phyloP scores from a whole-genome alignment of 2,797 vertebrate genomes.

The Hemitrygon akajei region DNA sequence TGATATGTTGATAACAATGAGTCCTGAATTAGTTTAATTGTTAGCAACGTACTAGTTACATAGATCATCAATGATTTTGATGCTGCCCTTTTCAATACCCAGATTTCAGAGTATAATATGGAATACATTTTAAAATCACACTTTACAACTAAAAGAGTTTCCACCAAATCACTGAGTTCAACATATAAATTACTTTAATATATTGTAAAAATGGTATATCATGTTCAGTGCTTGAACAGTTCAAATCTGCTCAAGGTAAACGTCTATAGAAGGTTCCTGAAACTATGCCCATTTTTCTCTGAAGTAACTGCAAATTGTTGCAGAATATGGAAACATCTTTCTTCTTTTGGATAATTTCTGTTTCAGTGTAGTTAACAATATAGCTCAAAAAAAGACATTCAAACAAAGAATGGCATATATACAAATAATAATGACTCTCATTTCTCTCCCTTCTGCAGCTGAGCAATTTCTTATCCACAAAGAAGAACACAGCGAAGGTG shows the following conservation, averaged over 20 bases:
- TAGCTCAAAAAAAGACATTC: neutral
- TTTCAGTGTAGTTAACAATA: neutral
- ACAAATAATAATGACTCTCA: neutral
- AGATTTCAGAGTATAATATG: neutral
- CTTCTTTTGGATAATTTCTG: neutral
- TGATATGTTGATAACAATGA: neutral
- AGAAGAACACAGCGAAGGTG: too few species aligned
- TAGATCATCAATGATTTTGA: neutral
- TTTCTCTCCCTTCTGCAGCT: too few species aligned
- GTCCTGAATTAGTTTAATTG: neutral
- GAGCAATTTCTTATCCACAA: too few species aligned
- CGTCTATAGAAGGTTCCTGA: neutral
- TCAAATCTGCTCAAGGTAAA: neutral
- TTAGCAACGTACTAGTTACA: neutral
- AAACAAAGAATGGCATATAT: neutral
- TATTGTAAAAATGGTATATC: neutral
- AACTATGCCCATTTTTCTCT: neutral
- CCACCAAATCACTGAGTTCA: slow-evolving; percentile 5
- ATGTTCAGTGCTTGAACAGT: neutral
- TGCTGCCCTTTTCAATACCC: neutral
- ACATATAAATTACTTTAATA: neutral
- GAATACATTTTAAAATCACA: neutral
- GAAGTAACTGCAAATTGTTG: neutral
- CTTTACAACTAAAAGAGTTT: neutral
- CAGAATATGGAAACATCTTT: neutral